Percentiles rank a stretch among this genome's conserved stretches.
These are phyloP conservation scores for Dasysyrphus tricinctus DNA, from an alignment of 2,888 invertebrate genomes.

Conservation along the genomic window DNA sequence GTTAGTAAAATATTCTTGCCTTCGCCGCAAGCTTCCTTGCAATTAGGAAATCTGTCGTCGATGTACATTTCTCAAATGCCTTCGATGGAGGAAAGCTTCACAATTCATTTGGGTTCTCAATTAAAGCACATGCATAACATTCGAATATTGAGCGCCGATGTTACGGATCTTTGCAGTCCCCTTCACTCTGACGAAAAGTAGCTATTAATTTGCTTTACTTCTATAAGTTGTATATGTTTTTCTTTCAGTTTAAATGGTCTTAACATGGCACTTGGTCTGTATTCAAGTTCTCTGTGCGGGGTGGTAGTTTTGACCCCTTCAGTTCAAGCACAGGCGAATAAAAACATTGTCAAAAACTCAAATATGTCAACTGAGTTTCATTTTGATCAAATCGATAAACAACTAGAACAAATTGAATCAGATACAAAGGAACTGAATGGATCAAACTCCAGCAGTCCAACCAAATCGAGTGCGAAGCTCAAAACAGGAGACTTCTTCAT, in stretches of 20 bases:
- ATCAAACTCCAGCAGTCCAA: conserved; percentile 79
- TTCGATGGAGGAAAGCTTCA: conserved; percentile 96
- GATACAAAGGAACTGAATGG: conserved; percentile 84
- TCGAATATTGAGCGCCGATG: conserved; percentile 93
- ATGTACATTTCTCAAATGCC: conserved; percentile 83
- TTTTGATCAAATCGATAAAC: conserved; percentile 92
- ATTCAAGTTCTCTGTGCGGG: conserved; percentile 95
- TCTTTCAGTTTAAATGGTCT: conserved; percentile 84
- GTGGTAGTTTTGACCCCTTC: conserved; percentile 90
- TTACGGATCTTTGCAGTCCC: conserved; percentile 90
- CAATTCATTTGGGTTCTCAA: conserved; percentile 98
- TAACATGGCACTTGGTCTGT: conserved; percentile 96
- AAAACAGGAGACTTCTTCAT: conserved; percentile 94
- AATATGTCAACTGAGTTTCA: conserved; percentile 95
- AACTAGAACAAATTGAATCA: conserved; percentile 89
- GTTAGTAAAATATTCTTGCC: conserved; percentile 82
- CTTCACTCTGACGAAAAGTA: conserved; percentile 83
- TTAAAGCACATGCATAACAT: conserved; percentile 99
- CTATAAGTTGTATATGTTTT: background rate
- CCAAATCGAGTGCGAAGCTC: conserved; percentile 85
- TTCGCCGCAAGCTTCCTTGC: conserved; percentile 80
- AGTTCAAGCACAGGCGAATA: conserved; percentile 81
- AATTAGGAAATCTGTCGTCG: conserved; percentile 83
- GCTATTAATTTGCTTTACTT: background rate
- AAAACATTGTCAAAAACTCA: conserved; percentile 82